Evolutionary conservation across 2,888 invertebrate genomes (phyloP).

Genomic region (Rhyacophila evoluta): DNA sequence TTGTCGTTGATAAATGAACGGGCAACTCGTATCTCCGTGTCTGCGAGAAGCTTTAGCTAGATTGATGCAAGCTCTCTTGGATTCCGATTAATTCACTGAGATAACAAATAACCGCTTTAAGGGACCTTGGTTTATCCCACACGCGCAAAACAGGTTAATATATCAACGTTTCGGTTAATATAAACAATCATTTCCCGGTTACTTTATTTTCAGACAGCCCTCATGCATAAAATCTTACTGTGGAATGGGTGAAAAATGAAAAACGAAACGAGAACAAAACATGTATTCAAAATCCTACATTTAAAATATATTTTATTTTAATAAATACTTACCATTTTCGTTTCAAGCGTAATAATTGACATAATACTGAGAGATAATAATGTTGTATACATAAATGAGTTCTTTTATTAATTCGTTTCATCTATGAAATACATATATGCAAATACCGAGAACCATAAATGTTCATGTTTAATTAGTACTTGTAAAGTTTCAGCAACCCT

Average conservation of each 20-base stretch:
- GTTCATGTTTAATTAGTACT: too few relatives aligned
- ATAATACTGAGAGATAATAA: too few relatives aligned
- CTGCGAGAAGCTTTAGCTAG: slow-evolving; percentile 40
- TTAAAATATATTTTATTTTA: too few relatives aligned
- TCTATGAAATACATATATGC: too few relatives aligned
- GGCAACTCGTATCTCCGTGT: slow-evolving; percentile 36
- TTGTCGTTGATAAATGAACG: slow-evolving; percentile 52
- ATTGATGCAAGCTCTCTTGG: slow-evolving; percentile 52
- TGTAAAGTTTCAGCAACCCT: too few relatives aligned
- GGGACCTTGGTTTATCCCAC: slow-evolving; percentile 15
- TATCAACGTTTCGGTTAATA: slow-evolving; percentile 31
- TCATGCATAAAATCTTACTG: background rate
- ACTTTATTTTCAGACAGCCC: slow-evolving; percentile 12
- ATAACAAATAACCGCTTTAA: slow-evolving; percentile 44
- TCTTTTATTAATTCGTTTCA: too few relatives aligned
- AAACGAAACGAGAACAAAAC: background rate
- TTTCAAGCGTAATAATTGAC: too few relatives aligned
- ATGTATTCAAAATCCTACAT: too few relatives aligned
- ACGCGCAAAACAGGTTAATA: slow-evolving; percentile 25
- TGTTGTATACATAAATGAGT: too few relatives aligned
- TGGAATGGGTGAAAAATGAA: background rate
- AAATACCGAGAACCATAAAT: too few relatives aligned
- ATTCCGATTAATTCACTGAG: slow-evolving; percentile 46
- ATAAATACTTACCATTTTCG: too few relatives aligned
- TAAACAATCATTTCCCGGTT: slow-evolving; percentile 5